Evolutionary conservation across 2,113 vertebrate species (phyloP), one percentile per base, ranked within the genome.

Genomic region (Atherinomorus stipes): DNA sequence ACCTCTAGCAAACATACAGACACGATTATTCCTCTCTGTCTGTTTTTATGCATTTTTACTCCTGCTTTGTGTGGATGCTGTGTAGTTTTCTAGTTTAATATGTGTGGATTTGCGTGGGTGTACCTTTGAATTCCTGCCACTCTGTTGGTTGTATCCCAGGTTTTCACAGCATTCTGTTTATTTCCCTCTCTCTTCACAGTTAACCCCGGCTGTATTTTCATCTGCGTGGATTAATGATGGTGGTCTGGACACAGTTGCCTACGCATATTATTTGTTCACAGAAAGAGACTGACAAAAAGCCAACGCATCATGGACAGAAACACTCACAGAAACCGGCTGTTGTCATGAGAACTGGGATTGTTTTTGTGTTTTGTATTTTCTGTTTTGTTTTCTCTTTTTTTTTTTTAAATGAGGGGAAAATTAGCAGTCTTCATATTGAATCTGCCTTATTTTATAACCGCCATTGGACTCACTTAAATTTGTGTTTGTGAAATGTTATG

Each of bases 151-250:
- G 53, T 80, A n/a, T 70, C 78, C 40, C 74, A 78, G 73, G 31
- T 72, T 79, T 71, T 82, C 74, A 85, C 74, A 68, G 74, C 13
- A 25, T 67, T 51, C 59, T 74, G 31, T 69, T 38, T 78, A 16
- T 76, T 50, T 79, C 40, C 65, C 45, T 83, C 51, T 85, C 65
- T 81, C 34, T 74, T 72, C 76, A 61, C 93, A 94, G 93, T 88
- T 94, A 92, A 93, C 91, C 87, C 76, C 25, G 80, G 85, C 78
- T 64, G 42, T 40, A 38, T 81, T 83, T 81, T 71, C 73, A 70
- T 73, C 67, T 45, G 49, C 59, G 42, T 57, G 81, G 83, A 89
- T 57, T 73, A 50, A 76, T 69, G 58, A 44, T 53, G 13, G 18
- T 65, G 50, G 62, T 64, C 76, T 71, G 85, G 87, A 88, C n/a